phyloP scores from a whole-genome alignment of 2,113 vertebrate genomes.

The Sciurus niger region DNA sequence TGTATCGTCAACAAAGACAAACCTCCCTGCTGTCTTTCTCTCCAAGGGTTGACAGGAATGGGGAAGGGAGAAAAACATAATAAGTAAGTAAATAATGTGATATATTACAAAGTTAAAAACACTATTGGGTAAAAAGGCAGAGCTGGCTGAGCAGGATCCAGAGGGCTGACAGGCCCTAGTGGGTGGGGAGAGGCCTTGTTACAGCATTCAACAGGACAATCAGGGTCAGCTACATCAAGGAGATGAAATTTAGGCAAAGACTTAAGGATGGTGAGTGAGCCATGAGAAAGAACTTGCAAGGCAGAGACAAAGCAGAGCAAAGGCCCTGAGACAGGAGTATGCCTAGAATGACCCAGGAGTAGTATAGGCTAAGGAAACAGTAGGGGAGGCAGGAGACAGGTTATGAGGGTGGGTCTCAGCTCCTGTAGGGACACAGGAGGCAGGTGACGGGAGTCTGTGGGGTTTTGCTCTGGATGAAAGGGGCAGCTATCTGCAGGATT shows the following conservation, averaged over 20 bases:
- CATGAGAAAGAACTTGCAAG: not conserved
- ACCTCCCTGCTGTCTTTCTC: not conserved
- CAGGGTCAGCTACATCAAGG: not conserved
- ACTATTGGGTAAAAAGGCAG: not conserved
- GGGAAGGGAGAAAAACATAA: no score
- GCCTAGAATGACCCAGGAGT: not conserved
- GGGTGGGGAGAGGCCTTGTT: not conserved
- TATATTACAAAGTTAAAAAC: not conserved
- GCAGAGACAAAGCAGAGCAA: not conserved
- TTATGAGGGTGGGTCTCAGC: not conserved
- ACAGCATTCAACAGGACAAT: not conserved
- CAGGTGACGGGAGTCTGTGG: not conserved
- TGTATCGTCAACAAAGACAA: not conserved
- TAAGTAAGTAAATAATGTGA: not conserved
- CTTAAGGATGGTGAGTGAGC: not conserved
- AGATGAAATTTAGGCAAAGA: not conserved
- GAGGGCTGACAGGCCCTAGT: not conserved
- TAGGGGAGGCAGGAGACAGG: not conserved
- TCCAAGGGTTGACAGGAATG: not conserved
- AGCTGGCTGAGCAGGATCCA: slow-evolving; percentile 35
- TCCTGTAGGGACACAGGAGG: not conserved
- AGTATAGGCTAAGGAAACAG: not conserved
- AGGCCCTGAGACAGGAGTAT: not conserved
- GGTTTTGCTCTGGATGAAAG: not conserved
- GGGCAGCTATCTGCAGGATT: not conserved